A percentile compares a stretch with the other conserved stretches of the same genome.
These are phyloP conservation scores for Anabacerthia variegaticeps DNA, from an alignment of 2,797 vertebrate genomes.

Conservation along the genomic window DNA sequence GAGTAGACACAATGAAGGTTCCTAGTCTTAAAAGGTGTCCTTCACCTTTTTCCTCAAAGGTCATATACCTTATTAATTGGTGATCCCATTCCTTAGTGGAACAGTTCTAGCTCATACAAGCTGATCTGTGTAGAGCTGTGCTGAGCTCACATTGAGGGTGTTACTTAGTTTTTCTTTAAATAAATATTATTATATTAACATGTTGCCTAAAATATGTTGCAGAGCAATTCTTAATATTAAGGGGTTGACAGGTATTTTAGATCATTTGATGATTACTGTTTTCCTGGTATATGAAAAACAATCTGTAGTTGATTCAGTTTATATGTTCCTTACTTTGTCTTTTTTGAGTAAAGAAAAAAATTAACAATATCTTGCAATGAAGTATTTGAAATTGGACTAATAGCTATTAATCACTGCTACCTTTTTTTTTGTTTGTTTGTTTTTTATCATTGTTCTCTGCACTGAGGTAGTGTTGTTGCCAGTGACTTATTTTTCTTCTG, in stretches of 20 bases:
- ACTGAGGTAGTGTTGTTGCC: not conserved
- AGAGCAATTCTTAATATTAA: not conserved
- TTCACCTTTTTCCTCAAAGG: not conserved
- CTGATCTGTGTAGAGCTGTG: not conserved
- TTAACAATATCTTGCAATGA: not conserved
- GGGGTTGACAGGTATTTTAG: not conserved
- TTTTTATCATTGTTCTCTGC: not conserved
- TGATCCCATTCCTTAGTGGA: not conserved
- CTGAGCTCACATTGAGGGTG: not conserved
- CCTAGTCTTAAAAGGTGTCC: not conserved
- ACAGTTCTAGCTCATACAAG: not conserved
- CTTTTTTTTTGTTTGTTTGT: not conserved
- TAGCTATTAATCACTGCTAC: not conserved
- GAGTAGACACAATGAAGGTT: not conserved
- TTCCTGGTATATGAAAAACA: not conserved
- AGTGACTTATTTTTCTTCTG: not conserved
- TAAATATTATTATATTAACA: not conserved
- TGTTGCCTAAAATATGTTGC: not conserved
- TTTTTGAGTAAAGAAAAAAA: not conserved
- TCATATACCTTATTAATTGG: not conserved
- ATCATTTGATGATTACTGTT: not conserved
- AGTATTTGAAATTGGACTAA: not conserved
- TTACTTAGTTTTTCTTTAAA: not conserved
- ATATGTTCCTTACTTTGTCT: not conserved
- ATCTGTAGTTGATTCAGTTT: not conserved